These are phyloP conservation scores for Subacronicta megacephala DNA, from an alignment of 2,888 invertebrate genomes.

Conservation along the genomic window DNA sequence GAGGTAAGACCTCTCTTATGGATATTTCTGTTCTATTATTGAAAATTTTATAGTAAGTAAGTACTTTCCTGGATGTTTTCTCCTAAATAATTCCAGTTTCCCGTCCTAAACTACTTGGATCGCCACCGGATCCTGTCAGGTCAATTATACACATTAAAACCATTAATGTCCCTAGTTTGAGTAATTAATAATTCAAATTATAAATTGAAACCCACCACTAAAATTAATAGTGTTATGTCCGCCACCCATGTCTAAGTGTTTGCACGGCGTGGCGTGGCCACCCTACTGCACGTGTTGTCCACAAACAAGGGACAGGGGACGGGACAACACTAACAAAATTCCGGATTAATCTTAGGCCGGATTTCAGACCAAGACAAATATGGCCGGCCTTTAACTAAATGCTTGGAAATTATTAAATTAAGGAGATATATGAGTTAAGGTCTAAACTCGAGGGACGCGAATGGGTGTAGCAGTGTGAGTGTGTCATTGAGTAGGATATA, in stretches of 20 bases:
- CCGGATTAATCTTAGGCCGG: slow-evolving; percentile 84
- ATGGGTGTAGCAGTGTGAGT: slow-evolving; percentile 30
- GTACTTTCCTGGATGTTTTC: no score
- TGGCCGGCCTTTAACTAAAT: slow-evolving; percentile 78
- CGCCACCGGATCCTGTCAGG: slow-evolving; percentile 10
- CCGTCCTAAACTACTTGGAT: background rate
- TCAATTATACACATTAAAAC: slow-evolving; percentile 34
- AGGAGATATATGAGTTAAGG: slow-evolving; percentile 71
- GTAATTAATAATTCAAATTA: slow-evolving; percentile 54
- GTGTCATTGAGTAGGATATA: slow-evolving; percentile 22
- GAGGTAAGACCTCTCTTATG: no score
- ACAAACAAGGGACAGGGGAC: slow-evolving; percentile 56
- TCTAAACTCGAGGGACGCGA: slow-evolving; percentile 63
- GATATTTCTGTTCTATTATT: no score
- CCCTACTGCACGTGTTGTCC: slow-evolving; percentile 60
- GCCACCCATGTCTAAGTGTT: slow-evolving; percentile 66
- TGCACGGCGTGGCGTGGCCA: slow-evolving; percentile 59
- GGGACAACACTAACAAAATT: slow-evolving; percentile 79
- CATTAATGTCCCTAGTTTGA: slow-evolving; percentile 26
- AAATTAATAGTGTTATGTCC: slow-evolving; percentile 58
- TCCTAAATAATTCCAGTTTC: no score
- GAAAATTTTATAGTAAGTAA: no score
- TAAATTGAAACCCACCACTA: slow-evolving; percentile 43
- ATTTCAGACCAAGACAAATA: slow-evolving; percentile 86
- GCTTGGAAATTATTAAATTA: slow-evolving; percentile 86